phyloP scores from a whole-genome alignment of 2,888 invertebrate genomes.

The Amblyteles armatorius region DNA sequence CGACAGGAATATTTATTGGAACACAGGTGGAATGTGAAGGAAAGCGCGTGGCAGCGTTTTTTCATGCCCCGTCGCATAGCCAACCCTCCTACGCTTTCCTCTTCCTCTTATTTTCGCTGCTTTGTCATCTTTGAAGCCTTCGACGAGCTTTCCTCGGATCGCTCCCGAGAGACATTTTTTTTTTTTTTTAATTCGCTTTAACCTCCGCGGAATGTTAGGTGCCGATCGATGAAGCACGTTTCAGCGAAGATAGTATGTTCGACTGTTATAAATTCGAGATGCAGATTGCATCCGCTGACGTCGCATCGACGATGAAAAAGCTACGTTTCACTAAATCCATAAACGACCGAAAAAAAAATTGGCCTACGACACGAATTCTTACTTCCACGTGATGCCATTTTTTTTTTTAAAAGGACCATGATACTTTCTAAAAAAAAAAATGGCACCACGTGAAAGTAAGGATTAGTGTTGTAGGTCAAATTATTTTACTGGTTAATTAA shows the following conservation, averaged over 20 bases:
- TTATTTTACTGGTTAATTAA: no score
- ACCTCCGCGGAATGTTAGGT: conserved; percentile 16
- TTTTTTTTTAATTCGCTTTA: neutral
- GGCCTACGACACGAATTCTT: no score
- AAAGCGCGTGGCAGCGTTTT: neutral
- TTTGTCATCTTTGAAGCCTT: conserved; percentile 21
- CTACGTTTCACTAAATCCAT: no score
- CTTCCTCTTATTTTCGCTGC: neutral
- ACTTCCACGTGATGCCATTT: no score
- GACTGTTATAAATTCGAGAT: conserved; percentile 6
- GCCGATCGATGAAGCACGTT: conserved; percentile 2
- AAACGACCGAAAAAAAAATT: no score
- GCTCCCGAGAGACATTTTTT: conserved; percentile 19
- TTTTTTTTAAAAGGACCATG: no score
- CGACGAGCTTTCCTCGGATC: neutral
- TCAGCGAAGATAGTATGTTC: conserved; percentile 5
- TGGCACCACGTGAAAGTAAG: no score
- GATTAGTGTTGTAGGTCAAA: no score
- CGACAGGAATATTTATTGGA: conserved; percentile 42
- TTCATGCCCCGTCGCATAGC: conserved; percentile 12
- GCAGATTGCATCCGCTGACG: neutral
- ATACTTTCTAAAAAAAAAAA: no score
- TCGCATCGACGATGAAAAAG: no score
- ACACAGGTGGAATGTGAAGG: conserved; percentile 25
- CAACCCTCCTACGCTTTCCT: neutral